phyloP scores from a whole-genome alignment of 2,888 invertebrate genomes.

The Cantharis rustica region DNA sequence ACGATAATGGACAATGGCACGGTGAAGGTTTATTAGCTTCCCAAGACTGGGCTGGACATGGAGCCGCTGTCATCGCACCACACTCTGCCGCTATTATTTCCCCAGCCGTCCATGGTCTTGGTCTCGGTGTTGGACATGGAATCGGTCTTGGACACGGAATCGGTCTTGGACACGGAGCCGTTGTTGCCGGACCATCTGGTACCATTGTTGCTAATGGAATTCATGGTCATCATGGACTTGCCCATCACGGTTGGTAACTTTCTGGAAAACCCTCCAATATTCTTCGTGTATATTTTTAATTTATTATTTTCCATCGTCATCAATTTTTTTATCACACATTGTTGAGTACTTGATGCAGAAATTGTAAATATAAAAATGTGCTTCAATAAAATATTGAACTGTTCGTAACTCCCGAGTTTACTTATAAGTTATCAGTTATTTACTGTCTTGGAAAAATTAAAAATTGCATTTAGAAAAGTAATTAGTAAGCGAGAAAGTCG shows the following conservation, averaged over 20 bases:
- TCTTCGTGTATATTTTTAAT: too few species aligned
- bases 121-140: too few species aligned
- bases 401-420: not conserved
- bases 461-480: too few species aligned
- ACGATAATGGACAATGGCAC: too few species aligned
- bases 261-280: not conserved
- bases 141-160: not conserved
- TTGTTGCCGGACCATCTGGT: slow-evolving; percentile 4
- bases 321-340: too few species aligned
- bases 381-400: not conserved
- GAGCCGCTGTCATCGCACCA: too few species aligned
- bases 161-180: slow-evolving; percentile 9
- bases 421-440: not conserved
- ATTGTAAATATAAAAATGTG: not conserved
- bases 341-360: not conserved
- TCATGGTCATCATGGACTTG: not conserved
- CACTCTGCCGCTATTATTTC: too few species aligned
- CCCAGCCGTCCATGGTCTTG: too few species aligned
- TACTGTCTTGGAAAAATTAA: too few species aligned
- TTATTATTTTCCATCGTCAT: not conserved
- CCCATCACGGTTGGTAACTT: not conserved
- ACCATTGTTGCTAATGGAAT: slow-evolving; percentile 9
- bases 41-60: too few species aligned
- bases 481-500: too few species aligned
- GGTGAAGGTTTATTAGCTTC: too few species aligned